Percentiles rank a stretch among this genome's conserved stretches.
These are phyloP conservation scores for Oryzias woworae DNA, from an alignment of 2,113 vertebrate genomes.

Conservation along the genomic window DNA sequence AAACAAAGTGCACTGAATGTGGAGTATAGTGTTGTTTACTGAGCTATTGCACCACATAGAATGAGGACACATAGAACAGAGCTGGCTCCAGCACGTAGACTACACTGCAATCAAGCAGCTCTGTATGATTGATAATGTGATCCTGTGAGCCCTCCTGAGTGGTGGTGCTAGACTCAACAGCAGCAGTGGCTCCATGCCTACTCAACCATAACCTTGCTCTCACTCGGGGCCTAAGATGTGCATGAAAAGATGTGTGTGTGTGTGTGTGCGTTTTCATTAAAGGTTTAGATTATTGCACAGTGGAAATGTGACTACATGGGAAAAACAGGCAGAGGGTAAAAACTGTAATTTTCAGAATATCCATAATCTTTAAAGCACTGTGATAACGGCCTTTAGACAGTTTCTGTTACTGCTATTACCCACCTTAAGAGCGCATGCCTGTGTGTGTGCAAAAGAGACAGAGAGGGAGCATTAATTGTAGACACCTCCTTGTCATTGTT, in stretches of 20 bases:
- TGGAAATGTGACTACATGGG: slow-evolving; percentile 22
- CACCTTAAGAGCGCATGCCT: slow-evolving; percentile 18
- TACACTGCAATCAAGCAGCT: slow-evolving; percentile 25
- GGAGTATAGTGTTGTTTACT: background rate
- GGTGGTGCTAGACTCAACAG: slow-evolving; percentile 46
- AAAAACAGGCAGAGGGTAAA: slow-evolving; percentile 1
- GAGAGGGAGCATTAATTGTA: slow-evolving; percentile 46
- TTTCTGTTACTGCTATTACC: slow-evolving; percentile 34
- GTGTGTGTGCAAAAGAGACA: slow-evolving; percentile 16
- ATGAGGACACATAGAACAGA: slow-evolving; percentile 22
- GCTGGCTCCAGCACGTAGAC: slow-evolving; percentile 5
- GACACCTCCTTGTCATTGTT: slow-evolving; percentile 68
- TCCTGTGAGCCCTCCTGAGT: slow-evolving; percentile 65
- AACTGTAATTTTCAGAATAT: slow-evolving; percentile 30
- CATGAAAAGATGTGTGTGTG: slow-evolving; percentile 9
- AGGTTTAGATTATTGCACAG: slow-evolving; percentile 6
- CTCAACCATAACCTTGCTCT: slow-evolving; percentile 66
- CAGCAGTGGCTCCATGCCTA: slow-evolving; percentile 60
- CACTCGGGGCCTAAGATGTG: slow-evolving; percentile 38
- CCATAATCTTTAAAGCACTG: slow-evolving; percentile 18
- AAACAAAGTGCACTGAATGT: slow-evolving; percentile 39
- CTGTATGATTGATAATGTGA: slow-evolving; percentile 72
- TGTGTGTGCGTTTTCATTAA: slow-evolving; percentile 24
- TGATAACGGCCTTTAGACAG: slow-evolving; percentile 14
- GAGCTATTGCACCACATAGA: slow-evolving; percentile 4